A percentile compares a stretch with the other conserved stretches of the same genome.
These are phyloP conservation scores for Callorhinus ursinus DNA, from an alignment of 2,113 vertebrate species.

Conservation along the genomic window DNA sequence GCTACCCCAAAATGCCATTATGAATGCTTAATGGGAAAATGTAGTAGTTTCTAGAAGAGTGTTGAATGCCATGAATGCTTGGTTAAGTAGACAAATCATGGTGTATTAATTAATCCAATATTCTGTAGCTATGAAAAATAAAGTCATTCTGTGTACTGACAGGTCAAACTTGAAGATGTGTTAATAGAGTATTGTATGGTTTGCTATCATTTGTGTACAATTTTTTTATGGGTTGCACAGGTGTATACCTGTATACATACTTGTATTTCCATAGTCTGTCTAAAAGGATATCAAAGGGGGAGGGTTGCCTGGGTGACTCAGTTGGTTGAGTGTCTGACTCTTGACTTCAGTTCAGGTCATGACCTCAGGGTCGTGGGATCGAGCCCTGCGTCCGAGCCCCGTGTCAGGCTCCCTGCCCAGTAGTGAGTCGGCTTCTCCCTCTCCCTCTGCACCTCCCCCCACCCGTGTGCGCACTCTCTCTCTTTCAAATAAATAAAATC, in stretches of 20 bases:
- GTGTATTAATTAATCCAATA: not conserved
- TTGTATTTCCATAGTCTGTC: not conserved
- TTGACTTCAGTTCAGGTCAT: not conserved
- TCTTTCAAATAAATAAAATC: not conserved
- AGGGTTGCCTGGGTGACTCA: not conserved
- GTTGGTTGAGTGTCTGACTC: not conserved
- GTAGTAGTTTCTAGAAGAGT: not conserved
- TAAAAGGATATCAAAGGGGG: not conserved
- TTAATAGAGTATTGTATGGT: not conserved
- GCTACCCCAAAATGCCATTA: not conserved
- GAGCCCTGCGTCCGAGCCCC: accelerated
- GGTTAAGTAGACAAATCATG: not conserved
- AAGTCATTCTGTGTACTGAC: not conserved
- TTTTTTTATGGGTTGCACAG: not conserved
- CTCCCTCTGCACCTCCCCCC: not conserved
- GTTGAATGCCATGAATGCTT: not conserved
- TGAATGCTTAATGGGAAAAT: not conserved
- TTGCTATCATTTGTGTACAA: not conserved
- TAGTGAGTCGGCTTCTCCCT: not conserved
- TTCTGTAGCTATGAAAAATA: not conserved
- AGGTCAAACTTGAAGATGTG: not conserved
- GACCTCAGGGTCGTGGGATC: not conserved
- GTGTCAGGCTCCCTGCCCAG: no score
- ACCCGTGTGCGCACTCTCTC: not conserved
- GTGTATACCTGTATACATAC: not conserved